Evolutionary conservation across 92 coral and sea anemone species (phyloP), one percentile per base, ranked within the genome.

Genomic region (Zoanthus sociatus): DNA sequence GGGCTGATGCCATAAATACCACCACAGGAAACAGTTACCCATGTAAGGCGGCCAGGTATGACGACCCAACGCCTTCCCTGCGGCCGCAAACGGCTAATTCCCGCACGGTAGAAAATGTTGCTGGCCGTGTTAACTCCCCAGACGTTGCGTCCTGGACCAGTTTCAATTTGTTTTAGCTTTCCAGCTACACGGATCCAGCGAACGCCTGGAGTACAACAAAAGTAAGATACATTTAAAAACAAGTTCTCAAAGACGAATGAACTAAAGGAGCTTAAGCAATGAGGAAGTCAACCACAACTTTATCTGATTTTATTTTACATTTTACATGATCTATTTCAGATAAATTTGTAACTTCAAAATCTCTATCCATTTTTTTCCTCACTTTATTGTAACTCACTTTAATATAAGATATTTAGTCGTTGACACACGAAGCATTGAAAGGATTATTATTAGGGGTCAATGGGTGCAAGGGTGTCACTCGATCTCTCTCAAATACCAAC

Each of bases 1-100:
- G n/a, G 16, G 79, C 79, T 76, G 79, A 76, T 18, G 50, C 79
- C 79, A 76, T 76, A 76, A 76, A 76, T 76, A 18, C 79, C 79
- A 20, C 63, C 63, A 50, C 79, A 76, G 15, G 61, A 26, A 76
- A 76, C 79, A 7, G 79, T 76, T 53, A 50, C 44, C 16, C n/a
- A 51, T 4, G 15, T 76, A 51, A 76, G 54, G n/a, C 79, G 79
- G 64, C 79, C 79, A 0, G 79, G 79, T n/a, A 76, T 32, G 15
- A 51, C n/a, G 9, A 76, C 17, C 79, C 79, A 76, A 6, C 79
- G 79, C n/a, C 79, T 48, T 47, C 79, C 79, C 33, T 47, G 63
- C 14, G 79, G 79, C 11, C 79, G 79, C 32, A 31, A 26, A 21
- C 42, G 56, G 9, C 60, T 51, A 1, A 76, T 53, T 76, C 79